Conservation (phyloP, 2,113 vertebrate genomes). For the Megaptera novaeangliae region DNA sequence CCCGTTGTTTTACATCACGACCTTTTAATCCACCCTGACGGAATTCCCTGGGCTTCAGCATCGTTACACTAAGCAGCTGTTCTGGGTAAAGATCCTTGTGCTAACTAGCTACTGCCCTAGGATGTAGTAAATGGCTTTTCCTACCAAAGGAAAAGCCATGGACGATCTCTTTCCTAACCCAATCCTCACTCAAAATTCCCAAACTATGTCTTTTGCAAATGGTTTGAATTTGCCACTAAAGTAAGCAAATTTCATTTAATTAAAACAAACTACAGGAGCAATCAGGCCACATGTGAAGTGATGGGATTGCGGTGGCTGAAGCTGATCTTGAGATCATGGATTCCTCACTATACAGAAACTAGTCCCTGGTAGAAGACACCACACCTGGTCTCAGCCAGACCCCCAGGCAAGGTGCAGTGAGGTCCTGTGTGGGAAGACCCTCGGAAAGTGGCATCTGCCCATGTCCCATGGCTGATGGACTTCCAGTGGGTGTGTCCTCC, state of each 20-base stretch:
- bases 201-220: not conserved
- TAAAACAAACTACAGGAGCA: not conserved
- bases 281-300: not conserved
- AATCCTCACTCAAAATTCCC: not conserved
- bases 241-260: not conserved
- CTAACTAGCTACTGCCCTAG: not conserved
- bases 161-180: not conserved
- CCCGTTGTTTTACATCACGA: not conserved
- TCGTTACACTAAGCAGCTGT: no score
- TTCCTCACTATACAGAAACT: not conserved
- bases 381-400: not conserved
- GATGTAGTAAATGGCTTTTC: no score
- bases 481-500: not conserved
- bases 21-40: not conserved
- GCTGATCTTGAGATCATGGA: no score
- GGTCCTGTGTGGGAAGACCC: not conserved
- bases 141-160: not conserved
- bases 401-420: not conserved
- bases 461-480: not conserved
- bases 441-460: not conserved
- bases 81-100: not conserved
- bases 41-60: no score
- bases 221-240: not conserved
- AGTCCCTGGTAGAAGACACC: not conserved
- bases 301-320: not conserved